A percentile compares a stretch with the other conserved stretches of the same genome.
phyloP scores from a whole-genome alignment of 2,888 invertebrate species.

The Conchocele bisecta region DNA sequence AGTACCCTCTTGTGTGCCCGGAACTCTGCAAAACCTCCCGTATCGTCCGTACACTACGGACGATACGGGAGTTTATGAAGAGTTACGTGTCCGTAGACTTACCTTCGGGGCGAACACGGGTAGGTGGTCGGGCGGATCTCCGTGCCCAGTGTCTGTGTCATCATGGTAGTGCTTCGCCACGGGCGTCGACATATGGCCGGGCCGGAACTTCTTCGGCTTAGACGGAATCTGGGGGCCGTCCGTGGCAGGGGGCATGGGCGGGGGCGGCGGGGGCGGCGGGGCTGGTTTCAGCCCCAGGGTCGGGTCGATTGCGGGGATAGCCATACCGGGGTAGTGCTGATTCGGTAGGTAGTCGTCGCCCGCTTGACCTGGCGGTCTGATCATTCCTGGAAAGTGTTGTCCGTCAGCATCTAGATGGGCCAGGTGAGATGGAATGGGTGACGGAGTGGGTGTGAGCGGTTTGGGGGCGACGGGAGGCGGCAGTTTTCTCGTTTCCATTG shows the following conservation, averaged over 20 bases:
- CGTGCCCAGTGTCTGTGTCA: conserved; percentile 23
- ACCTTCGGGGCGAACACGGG: conserved; percentile 71
- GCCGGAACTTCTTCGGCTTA: conserved; percentile 26
- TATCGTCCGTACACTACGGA: too few species aligned
- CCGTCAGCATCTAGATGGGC: conserved; percentile 16
- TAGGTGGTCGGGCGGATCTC: conserved; percentile 50
- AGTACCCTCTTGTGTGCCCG: too few species aligned
- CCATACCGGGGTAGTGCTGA: too few species aligned
- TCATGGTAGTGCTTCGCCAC: conserved; percentile 28
- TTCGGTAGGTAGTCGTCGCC: conserved; percentile 4
- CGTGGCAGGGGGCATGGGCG: conserved; percentile 51
- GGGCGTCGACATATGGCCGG: conserved; percentile 25
- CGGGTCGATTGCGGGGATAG: too few species aligned
- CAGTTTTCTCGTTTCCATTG: not conserved
- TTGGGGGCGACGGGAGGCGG: conserved; percentile 49
- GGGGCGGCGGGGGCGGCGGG: conserved; percentile 51
- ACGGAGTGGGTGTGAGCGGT: conserved; percentile 25
- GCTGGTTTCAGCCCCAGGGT: too few species aligned
- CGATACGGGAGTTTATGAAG: too few species aligned
- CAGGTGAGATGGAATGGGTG: conserved; percentile 28
- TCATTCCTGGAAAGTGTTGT: conserved; percentile 50
- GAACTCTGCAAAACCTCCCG: too few species aligned
- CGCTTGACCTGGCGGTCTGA: conserved; percentile 38
- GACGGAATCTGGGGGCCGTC: conserved; percentile 8
- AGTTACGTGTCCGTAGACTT: too few species aligned